phyloP scores from a whole-genome alignment of 2,888 invertebrate genomes.

The Petrophora chlorosata region DNA sequence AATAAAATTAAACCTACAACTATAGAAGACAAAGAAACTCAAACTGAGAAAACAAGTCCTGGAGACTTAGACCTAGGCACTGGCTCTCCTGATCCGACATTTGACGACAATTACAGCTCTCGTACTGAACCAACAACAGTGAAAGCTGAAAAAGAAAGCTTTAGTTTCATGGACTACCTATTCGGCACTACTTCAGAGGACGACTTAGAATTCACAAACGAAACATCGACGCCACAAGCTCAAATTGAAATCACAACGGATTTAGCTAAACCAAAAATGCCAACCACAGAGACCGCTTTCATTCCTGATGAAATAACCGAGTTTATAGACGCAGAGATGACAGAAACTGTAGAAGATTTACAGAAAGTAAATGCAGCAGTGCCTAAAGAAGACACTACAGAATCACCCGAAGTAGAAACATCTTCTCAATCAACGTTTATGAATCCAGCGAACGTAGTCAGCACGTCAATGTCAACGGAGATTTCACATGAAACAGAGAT shows the following conservation, averaged over 20 bases:
- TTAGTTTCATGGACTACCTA: conserved; percentile 73
- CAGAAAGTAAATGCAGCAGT: conserved; percentile 26
- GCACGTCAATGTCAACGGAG: conserved; percentile 92
- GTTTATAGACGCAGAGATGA: conserved; percentile 29
- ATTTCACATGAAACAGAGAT: conserved; percentile 94
- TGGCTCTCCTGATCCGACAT: conserved; percentile 65
- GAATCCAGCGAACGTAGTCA: conserved; percentile 82
- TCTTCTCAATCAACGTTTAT: conserved; percentile 71
- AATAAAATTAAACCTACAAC: conserved; percentile 39
- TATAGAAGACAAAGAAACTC: conserved; percentile 42
- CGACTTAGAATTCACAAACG: conserved; percentile 40
- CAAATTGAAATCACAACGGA: conserved; percentile 54
- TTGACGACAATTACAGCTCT: conserved; percentile 58
- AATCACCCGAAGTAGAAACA: conserved; percentile 50
- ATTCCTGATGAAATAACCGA: conserved; percentile 75
- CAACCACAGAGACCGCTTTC: conserved; percentile 66
- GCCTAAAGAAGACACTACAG: conserved; percentile 37
- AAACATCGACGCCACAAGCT: conserved; percentile 41
- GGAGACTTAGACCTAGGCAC: conserved; percentile 76
- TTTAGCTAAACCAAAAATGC: conserved; percentile 47
- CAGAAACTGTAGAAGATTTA: conserved; percentile 34
- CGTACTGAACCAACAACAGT: conserved; percentile 60
- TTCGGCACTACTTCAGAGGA: conserved; percentile 68
- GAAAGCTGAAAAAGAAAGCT: conserved; percentile 44
- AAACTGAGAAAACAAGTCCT: conserved; percentile 52